These are phyloP conservation scores for Drosophila nebulosa DNA, from an alignment of 1,140 invertebrate genomes.

Conservation along the genomic window DNA sequence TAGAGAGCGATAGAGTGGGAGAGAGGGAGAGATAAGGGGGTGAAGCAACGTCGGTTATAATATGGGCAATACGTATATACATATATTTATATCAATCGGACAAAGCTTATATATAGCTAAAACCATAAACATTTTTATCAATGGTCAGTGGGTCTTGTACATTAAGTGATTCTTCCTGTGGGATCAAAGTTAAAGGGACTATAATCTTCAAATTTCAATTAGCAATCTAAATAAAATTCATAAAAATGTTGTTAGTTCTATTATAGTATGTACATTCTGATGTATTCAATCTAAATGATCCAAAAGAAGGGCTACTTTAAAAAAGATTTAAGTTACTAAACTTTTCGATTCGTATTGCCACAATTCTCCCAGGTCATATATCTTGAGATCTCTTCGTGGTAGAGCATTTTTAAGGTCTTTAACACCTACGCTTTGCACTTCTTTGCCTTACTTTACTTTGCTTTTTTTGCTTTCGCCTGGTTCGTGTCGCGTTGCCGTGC, in stretches of 20 bases:
- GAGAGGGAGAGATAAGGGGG: slow-evolving; percentile 44
- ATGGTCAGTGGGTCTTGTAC: background rate
- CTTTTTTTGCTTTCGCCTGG: background rate
- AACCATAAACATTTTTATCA: background rate
- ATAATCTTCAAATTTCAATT: too few species aligned
- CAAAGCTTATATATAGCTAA: background rate
- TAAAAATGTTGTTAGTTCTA: too few species aligned
- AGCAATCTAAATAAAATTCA: too few species aligned
- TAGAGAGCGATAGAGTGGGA: slow-evolving; percentile 15
- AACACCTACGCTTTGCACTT: slow-evolving; percentile 59
- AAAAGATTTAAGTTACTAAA: too few species aligned
- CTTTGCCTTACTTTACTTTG: background rate
- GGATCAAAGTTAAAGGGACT: background rate
- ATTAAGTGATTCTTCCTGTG: background rate
- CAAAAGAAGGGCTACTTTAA: too few species aligned
- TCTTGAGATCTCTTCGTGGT: slow-evolving; percentile 22
- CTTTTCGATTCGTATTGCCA: background rate
- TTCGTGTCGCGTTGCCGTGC: background rate
- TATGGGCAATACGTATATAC: background rate
- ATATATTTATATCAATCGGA: slow-evolving; percentile 1
- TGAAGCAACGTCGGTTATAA: slow-evolving; percentile 9
- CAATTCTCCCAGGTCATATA: slow-evolving; percentile 19
- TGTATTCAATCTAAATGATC: too few species aligned
- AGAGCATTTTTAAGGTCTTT: slow-evolving; percentile 65
- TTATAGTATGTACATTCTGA: too few species aligned